phyloP scores from a whole-genome alignment of 2,113 vertebrate genomes.

The Reinhardtius hippoglossoides region DNA sequence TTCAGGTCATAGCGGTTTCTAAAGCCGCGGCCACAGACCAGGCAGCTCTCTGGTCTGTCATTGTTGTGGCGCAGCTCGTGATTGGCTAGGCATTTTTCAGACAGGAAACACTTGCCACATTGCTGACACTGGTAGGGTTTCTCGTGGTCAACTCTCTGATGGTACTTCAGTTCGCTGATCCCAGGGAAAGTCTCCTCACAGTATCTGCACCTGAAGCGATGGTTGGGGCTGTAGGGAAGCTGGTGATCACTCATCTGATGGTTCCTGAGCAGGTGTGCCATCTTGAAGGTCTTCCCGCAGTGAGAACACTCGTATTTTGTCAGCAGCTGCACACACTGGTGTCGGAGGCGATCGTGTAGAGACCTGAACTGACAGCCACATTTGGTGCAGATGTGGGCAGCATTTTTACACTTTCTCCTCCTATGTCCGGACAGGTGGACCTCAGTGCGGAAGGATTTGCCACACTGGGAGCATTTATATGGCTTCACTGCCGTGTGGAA shows the following conservation, averaged over 20 bases:
- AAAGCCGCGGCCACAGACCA: constrained; percentile 74
- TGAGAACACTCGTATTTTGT: constrained; percentile 78
- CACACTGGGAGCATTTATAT: constrained; percentile 81
- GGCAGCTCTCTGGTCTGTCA: constrained; percentile 72
- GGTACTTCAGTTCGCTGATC: constrained; percentile 78
- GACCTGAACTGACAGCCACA: constrained; percentile 79
- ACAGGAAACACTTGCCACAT: constrained; percentile 79
- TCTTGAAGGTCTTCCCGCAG: constrained; percentile 78
- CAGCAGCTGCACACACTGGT: constrained; percentile 77
- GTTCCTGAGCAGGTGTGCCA: constrained; percentile 75
- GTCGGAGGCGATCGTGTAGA: constrained; percentile 68
- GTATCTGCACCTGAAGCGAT: constrained; percentile 77
- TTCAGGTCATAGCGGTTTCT: constrained; percentile 78
- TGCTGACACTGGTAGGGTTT: constrained; percentile 79
- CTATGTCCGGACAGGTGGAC: constrained; percentile 75
- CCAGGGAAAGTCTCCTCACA: constrained; percentile 76
- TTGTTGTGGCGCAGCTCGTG: constrained; percentile 78
- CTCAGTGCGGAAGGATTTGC: constrained; percentile 77
- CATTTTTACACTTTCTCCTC: constrained; percentile 77
- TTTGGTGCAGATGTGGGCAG: constrained; percentile 76
- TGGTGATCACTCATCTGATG: constrained; percentile 80
- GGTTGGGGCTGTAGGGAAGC: constrained; percentile 77
- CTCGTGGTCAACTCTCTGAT: constrained; percentile 76
- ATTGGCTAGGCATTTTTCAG: constrained; percentile 71
- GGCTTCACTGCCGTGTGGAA: constrained; percentile 80